These are phyloP conservation scores for Cassiopea andromeda DNA, from an alignment of 30 jellyfish, hydroid and myxozoan species.

Conservation along the genomic window DNA sequence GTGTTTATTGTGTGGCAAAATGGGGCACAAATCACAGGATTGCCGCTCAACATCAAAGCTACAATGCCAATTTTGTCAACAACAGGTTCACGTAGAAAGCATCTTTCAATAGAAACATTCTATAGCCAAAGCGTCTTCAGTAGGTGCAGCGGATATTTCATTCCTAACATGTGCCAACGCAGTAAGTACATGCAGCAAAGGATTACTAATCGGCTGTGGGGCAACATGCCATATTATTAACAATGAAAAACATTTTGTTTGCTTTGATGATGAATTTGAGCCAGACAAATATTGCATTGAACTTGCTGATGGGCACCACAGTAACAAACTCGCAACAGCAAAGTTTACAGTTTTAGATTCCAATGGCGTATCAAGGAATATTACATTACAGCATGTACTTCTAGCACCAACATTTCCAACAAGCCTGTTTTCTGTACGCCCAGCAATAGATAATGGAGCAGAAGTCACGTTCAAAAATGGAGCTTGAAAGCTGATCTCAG, in stretches of 20 bases:
- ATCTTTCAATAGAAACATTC: slow-evolving; percentile 22
- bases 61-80: slow-evolving; percentile 46
- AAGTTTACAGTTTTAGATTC: slow-evolving; percentile 24
- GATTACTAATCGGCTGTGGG: slow-evolving; percentile 60
- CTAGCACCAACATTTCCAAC: slow-evolving; percentile 37
- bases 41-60: background rate
- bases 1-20: slow-evolving; percentile 62
- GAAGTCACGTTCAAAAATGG: background rate
- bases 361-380: background rate
- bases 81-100: slow-evolving; percentile 52
- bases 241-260: slow-evolving; percentile 10
- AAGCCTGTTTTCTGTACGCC: slow-evolving; percentile 31
- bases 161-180: slow-evolving; percentile 29
- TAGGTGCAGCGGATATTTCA: slow-evolving; percentile 18
- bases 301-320: slow-evolving; percentile 27
- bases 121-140: slow-evolving; percentile 20
- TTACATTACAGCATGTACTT: background rate
- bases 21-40: slow-evolving; percentile 35
- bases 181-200: slow-evolving; percentile 1
- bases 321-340: slow-evolving; percentile 35
- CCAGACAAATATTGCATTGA: slow-evolving; percentile 21
- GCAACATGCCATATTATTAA: slow-evolving; percentile 31
- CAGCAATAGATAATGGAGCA: slow-evolving; percentile 48
- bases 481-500: slow-evolving; percentile 7
- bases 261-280: slow-evolving; percentile 25